Evolutionary conservation across 2,113 vertebrate species (phyloP).

Genomic region (Pelodiscus sinensis): DNA sequence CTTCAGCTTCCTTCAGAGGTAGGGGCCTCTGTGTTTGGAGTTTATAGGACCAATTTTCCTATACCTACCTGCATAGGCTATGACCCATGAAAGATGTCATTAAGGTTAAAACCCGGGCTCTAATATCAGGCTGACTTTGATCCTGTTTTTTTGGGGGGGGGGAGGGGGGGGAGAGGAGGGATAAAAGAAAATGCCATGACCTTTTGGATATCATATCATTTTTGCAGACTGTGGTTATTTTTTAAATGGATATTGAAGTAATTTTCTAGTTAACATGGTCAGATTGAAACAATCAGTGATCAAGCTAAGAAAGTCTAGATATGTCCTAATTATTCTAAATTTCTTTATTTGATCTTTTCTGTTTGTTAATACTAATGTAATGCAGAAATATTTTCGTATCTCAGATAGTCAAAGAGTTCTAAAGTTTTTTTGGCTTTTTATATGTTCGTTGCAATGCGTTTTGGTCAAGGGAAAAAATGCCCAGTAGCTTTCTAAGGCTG

Average conservation of each 20-base stretch:
- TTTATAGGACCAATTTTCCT: not conserved
- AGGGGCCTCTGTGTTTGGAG: accelerated
- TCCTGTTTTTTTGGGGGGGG: not conserved
- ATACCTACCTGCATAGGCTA: not conserved
- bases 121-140: not conserved
- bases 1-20: not conserved
- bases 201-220: not conserved
- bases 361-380: not conserved
- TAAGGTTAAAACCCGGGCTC: not conserved
- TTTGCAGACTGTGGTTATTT: not conserved
- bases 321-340: not conserved
- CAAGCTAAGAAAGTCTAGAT: not conserved
- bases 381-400: not conserved
- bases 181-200: not conserved
- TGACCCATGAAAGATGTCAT: not conserved
- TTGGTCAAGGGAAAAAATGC: not conserved
- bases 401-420: not conserved
- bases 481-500: not conserved
- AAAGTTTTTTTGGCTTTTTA: not conserved
- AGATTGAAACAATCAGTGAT: not conserved
- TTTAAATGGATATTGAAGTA: not conserved
- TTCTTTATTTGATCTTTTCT: not conserved
- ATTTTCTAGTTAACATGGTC: not conserved
- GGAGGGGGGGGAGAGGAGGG: no score
- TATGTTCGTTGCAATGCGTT: not conserved